Evolutionary conservation across 2,888 invertebrate species (phyloP).

Genomic region (Drosophila limbata): DNA sequence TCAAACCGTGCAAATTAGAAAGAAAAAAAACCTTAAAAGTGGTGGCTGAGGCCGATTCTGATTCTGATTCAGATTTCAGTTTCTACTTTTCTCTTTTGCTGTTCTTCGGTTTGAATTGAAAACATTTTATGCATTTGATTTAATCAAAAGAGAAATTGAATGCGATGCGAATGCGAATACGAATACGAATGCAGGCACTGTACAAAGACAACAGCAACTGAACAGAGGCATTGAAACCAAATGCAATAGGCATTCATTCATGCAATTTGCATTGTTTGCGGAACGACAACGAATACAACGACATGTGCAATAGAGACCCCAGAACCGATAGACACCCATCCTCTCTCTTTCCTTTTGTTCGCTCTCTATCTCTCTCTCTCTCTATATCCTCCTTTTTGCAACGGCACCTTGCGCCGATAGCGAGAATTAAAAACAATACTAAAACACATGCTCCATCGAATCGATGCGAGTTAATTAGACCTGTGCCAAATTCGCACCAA

Average conservation of each 20-base stretch:
- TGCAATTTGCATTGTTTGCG: conserved; percentile 77
- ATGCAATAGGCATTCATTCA: conserved; percentile 79
- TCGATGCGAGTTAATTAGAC: conserved; percentile 43
- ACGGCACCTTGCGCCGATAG: conserved; percentile 15
- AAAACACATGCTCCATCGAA: conserved; percentile 21
- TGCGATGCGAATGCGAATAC: conserved; percentile 50
- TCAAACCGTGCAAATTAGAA: conserved; percentile 56
- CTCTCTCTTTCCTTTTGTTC: not conserved
- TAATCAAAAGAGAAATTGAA: conserved; percentile 75
- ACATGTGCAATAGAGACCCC: conserved; percentile 40
- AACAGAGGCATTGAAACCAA: conserved; percentile 58
- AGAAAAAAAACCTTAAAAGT: conserved; percentile 37
- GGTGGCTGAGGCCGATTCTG: conserved; percentile 48
- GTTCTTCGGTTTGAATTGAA: conserved; percentile 69
- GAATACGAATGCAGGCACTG: conserved; percentile 56
- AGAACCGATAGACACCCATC: not conserved
- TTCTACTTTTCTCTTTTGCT: conserved; percentile 16
- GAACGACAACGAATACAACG: conserved; percentile 42
- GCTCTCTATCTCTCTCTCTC: not conserved
- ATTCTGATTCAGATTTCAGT: conserved; percentile 51
- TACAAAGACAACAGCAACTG: conserved; percentile 34
- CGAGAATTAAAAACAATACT: conserved; percentile 24
- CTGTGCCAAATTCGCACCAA: not conserved
- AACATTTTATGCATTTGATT: conserved; percentile 80
- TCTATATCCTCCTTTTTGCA: not conserved